Evolutionary conservation across 2,113 vertebrate species (phyloP), one percentile per base, ranked within the genome.

Genomic region (Gymnorhina tibicen): DNA sequence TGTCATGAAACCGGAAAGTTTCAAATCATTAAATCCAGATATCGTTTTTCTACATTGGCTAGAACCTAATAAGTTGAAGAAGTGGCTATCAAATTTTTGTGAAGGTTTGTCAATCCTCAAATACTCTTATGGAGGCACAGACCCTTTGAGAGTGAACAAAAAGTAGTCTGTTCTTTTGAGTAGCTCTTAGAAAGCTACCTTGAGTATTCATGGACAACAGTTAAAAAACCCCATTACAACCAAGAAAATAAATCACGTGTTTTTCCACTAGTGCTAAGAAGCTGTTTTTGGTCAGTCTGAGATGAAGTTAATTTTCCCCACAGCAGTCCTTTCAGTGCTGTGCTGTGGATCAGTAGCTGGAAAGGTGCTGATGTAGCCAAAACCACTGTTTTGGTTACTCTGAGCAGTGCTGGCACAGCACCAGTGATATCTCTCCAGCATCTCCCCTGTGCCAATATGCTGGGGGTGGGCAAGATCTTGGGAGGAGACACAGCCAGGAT

Each of bases 21-120:
- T 90, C 6, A 27, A n/a, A 50, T 56, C 1, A 53, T 50, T 81
- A 77, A 67, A 27, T 49, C 27, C 1, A 28, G 6, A 24, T n/a
- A 37, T 11, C 42, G 59, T 18, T 62, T 0, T 1, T 50, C 10
- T 32, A 7, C 14, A 24, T 24, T 62, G 14, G 3, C 8, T 79
- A 90, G 8, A 85, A 49, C 49, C 3, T 30, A 83, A 35, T 30
- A 55, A 35, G 62, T 44, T 49, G 18, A 49, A 62, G 8, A 85
- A 52, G 6, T 30, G 3, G 1, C 15, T 56, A 33, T 35, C 28
- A 58, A n/a, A 6, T 68, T 42, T 50, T 87, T 83, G 4, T 63
- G 23, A 74, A 7, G 4, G 1, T 74, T 70, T 70, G 1, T 39
- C 5, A 10, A 4, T 55, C 19, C 9, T 82, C 39, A 72, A 49